A percentile compares a stretch with the other conserved stretches of the same genome.
phyloP scores from a whole-genome alignment of 2,113 vertebrate species.

The Pseudopipra pipra region DNA sequence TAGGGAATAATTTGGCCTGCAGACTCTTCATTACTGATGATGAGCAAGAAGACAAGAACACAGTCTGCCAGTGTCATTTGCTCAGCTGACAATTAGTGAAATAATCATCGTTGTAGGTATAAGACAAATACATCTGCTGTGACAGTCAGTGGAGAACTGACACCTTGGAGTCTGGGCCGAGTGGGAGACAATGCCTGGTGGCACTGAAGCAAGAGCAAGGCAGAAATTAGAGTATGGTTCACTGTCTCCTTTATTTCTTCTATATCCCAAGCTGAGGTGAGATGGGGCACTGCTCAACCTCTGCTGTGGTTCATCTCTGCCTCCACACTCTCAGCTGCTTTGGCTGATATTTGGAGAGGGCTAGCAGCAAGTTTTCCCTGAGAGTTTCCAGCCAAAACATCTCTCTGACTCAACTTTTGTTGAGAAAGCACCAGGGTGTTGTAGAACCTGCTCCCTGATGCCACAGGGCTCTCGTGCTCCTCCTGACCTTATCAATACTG shows the following conservation, averaged over 20 bases:
- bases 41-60: neutral
- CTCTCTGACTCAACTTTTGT: neutral
- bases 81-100: slow-evolving; percentile 22
- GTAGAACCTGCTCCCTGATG: neutral
- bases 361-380: neutral
- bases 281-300: neutral
- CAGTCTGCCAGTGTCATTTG: neutral
- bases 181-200: neutral
- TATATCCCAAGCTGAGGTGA: neutral
- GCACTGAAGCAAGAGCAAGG: neutral
- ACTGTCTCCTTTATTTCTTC: neutral
- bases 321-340: neutral
- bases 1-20: slow-evolving; percentile 5
- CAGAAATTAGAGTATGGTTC: neutral
- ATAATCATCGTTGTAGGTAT: neutral
- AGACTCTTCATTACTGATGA: slow-evolving; percentile 11
- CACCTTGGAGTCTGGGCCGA: neutral
- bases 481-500: neutral
- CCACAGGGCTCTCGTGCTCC: neutral
- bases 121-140: neutral
- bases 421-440: neutral
- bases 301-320: neutral
- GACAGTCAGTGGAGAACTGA: neutral
- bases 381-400: neutral
- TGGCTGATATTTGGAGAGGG: neutral